Percentiles rank a stretch among this genome's conserved stretches.
phyloP scores from a whole-genome alignment of 2,797 vertebrate species.

The Apogon talboti region DNA sequence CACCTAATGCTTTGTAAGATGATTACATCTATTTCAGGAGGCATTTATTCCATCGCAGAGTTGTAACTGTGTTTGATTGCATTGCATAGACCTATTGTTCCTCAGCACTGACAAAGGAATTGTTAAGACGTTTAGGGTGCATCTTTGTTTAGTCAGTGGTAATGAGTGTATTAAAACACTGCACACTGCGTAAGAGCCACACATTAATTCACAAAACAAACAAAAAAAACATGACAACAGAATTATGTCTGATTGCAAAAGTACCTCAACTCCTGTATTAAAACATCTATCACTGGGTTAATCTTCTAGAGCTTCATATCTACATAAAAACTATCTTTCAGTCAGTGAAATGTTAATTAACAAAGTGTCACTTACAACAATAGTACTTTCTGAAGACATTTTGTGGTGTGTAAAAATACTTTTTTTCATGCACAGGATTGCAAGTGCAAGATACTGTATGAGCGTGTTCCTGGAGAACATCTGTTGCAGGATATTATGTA shows the following conservation, averaged over 20 bases:
- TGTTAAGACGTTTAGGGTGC: not conserved
- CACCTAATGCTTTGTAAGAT: conserved; percentile 88
- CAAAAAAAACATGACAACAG: conserved; percentile 3
- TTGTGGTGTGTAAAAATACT: conserved; percentile 2
- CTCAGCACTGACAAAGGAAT: conserved; percentile 1
- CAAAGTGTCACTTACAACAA: conserved; percentile 2
- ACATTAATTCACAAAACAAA: conserved; percentile 1
- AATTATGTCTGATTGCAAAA: not conserved
- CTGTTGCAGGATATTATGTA: conserved; percentile 63
- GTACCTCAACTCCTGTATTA: not conserved
- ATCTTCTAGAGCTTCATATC: not conserved
- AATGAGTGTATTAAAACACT: not conserved
- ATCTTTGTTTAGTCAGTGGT: conserved; percentile 2
- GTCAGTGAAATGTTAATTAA: not conserved
- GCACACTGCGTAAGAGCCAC: not conserved
- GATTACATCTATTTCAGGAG: conserved; percentile 93
- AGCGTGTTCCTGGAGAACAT: conserved; percentile 53
- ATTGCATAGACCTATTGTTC: conserved; percentile 33
- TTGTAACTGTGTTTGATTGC: conserved; percentile 80
- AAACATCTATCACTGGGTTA: not conserved
- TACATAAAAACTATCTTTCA: not conserved
- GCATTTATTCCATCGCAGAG: conserved; percentile 84
- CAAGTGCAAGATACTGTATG: conserved; percentile 27
- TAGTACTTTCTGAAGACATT: conserved; percentile 8
- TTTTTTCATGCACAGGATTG: conserved; percentile 3